Evolutionary conservation across 1,140 invertebrate genomes (phyloP), one percentile per base, ranked within the genome.

Genomic region (Neuroterus valhalla): DNA sequence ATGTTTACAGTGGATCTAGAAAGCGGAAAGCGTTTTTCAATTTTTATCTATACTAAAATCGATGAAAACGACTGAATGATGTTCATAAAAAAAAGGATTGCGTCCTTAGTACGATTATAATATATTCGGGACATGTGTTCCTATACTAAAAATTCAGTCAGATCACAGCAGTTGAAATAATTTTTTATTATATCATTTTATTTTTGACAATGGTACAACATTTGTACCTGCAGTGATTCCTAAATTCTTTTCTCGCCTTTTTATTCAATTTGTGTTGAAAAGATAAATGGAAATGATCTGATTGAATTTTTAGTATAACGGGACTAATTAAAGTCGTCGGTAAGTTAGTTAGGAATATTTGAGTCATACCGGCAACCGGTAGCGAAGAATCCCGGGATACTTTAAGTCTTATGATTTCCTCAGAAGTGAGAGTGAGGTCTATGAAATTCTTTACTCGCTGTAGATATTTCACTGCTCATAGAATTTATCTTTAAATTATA

Each of bases 271-370:
- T 12, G 11, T 14, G n/a, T 68, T 19, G 46, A 70, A 21, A n/a
- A 38, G 31, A 8, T n/a, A 38, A 38, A 38, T 38, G 10, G 10
- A 26, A 62, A 62, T 38, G 55, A 31, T 23, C 55, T 62, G 55
- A 23, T 26, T 62, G 23, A 31, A 31, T 62, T 62, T 62, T 62
- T 62, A 31, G 52, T 55, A 26, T 38, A 3, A 3, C n/a, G 68
- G 15, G 45, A 70, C 31, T 48, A 45, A 50, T 26, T 44, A 23
- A 46, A 48, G 23, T 31, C 23, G 42, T 50, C n/a, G 72, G 55
- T 79, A 79, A 79, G 68, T 78, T 82, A 81, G 81, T 71, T 82
- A 81, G 79, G 52, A 74, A 78, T 21, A 72, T 67, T 70, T 71
- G 50, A 76, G 66, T 38, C 38, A 8, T 38, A 46, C 21, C 66